phyloP scores from a whole-genome alignment of 35 echinoderm and acorn worm genomes.

The Ptychodera flava region DNA sequence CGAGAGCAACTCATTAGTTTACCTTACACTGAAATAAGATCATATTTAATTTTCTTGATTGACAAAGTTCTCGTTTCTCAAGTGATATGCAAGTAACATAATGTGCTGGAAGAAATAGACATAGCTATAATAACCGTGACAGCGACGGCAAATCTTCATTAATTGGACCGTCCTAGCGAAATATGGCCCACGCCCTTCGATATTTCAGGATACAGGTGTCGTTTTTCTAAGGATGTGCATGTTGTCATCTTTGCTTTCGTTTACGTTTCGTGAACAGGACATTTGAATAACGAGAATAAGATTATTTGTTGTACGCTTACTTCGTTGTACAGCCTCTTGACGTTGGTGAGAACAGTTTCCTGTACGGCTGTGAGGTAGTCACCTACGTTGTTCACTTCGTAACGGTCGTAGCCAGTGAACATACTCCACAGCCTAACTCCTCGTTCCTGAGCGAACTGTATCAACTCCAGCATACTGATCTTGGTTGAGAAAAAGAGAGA shows the following conservation, averaged over 20 bases:
- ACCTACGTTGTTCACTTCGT: constrained; percentile 25
- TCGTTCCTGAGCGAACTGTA: constrained; percentile 53
- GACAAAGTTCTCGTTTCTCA: no score
- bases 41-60: no score
- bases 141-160: not conserved
- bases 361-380: constrained; percentile 53
- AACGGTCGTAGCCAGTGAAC: constrained; percentile 58
- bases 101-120: no score
- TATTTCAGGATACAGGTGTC: not conserved
- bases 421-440: constrained; percentile 44
- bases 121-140: not conserved
- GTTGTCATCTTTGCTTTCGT: not conserved
- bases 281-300: not conserved
- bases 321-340: constrained; percentile 64
- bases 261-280: not conserved
- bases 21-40: no score
- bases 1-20: no score
- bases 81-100: no score
- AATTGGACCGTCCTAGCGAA: not conserved
- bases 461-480: constrained; percentile 79
- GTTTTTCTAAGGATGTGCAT: not conserved
- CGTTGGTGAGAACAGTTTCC: constrained; percentile 76
- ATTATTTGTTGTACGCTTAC: constrained; percentile 55
- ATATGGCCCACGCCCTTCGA: not conserved
- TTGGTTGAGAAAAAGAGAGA: not conserved